phyloP scores from a whole-genome alignment of 2,113 vertebrate species.

The Zapornia atra region DNA sequence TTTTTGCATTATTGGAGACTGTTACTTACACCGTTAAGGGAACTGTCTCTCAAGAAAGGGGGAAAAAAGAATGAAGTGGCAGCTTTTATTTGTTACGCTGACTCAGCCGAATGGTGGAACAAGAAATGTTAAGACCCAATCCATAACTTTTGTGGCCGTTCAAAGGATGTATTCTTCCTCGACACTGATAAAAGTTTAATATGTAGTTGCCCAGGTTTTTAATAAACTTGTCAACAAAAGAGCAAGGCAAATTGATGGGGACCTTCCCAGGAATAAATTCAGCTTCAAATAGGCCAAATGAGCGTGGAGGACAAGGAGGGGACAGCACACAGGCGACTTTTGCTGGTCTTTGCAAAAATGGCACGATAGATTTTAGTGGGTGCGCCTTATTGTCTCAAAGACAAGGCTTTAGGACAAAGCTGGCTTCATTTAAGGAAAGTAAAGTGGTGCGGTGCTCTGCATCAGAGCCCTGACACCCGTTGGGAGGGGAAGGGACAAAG shows the following conservation, averaged over 20 bases:
- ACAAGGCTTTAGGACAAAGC: background rate
- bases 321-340: background rate
- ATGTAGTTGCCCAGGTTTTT: conserved; percentile 74
- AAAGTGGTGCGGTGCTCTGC: background rate
- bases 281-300: conserved; percentile 59
- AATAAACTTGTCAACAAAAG: conserved; percentile 85
- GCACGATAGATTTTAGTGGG: conserved; percentile 40
- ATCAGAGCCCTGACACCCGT: background rate
- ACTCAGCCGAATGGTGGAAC: conserved; percentile 37
- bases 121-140: conserved; percentile 39
- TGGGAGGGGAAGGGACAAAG: background rate
- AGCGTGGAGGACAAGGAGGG: conserved; percentile 40
- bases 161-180: conserved; percentile 64
- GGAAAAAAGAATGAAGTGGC: background rate
- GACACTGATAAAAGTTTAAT: conserved; percentile 77
- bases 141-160: conserved; percentile 65
- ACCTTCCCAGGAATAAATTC: conserved; percentile 75
- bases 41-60: background rate
- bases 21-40: background rate
- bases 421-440: background rate
- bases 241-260: conserved; percentile 78
- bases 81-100: conserved; percentile 47
- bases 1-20: background rate
- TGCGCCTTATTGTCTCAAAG: conserved; percentile 24
- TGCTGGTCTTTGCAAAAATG: conserved; percentile 76